phyloP scores from a whole-genome alignment of 2,888 invertebrate genomes.

The Petrolisthes manimaculis region DNA sequence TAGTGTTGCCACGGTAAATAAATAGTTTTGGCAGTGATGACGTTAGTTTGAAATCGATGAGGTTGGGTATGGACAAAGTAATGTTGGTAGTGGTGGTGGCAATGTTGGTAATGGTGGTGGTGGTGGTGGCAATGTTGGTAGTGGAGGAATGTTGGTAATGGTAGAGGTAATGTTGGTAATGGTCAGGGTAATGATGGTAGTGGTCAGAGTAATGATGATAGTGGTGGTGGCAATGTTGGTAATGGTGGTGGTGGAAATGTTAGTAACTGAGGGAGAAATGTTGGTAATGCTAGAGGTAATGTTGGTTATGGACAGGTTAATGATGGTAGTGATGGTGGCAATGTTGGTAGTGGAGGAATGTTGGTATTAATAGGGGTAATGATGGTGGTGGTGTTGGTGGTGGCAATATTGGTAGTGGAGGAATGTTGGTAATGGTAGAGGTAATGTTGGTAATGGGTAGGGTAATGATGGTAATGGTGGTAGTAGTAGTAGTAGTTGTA shows the following conservation, averaged over 20 bases:
- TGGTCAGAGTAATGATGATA: neutral
- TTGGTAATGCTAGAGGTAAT: neutral
- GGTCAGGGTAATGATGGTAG: neutral
- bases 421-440: neutral
- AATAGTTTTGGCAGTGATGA: too few species aligned
- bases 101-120: neutral
- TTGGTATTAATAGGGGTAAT: too few species aligned
- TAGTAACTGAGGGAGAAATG: neutral
- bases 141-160: neutral
- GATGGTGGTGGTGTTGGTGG: neutral
- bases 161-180: neutral
- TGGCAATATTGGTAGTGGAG: neutral
- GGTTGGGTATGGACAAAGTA: neutral
- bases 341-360: neutral
- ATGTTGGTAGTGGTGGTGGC: neutral
- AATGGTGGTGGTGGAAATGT: neutral
- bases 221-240: neutral
- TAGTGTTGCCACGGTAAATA: too few species aligned
- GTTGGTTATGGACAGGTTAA: neutral
- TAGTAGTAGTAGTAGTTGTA: neutral
- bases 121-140: neutral
- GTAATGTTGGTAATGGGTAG: neutral
- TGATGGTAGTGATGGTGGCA: neutral
- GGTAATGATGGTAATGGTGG: neutral
- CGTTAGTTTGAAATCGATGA: neutral